Conservation (phyloP, 2,113 vertebrate genomes). For the Abramis brama region DNA sequence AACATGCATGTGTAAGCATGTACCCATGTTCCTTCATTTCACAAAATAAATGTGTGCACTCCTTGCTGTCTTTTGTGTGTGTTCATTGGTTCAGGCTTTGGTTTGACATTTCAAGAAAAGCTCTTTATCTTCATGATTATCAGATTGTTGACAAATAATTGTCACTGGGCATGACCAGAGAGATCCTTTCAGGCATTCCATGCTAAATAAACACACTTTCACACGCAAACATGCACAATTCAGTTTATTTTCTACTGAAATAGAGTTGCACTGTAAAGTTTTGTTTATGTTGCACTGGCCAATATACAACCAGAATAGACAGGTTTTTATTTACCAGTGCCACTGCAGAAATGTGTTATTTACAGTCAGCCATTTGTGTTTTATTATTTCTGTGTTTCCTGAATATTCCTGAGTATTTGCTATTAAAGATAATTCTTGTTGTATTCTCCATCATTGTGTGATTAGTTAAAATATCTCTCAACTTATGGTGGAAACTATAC, state of each 20-base stretch:
- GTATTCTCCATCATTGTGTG: no score
- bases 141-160: conserved; percentile 6
- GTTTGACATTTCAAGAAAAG: conserved; percentile 26
- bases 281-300: not conserved
- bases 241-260: not conserved
- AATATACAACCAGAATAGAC: not conserved
- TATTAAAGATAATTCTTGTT: no score
- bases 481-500: no score
- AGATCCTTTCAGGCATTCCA: not conserved
- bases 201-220: not conserved
- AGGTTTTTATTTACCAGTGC: not conserved
- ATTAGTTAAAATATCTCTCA: no score
- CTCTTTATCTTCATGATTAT: conserved; percentile 22
- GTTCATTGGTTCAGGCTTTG: not conserved
- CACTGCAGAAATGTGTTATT: not conserved
- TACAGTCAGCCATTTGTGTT: not conserved
- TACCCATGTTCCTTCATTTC: not conserved
- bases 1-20: conserved; percentile 16
- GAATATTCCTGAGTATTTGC: no score
- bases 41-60: not conserved
- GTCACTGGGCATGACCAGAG: conserved; percentile 5
- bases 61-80: not conserved
- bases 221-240: conserved; percentile 14
- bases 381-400: no score
- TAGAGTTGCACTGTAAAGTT: not conserved